phyloP scores from a whole-genome alignment of 2,113 vertebrate genomes.

The Passerina amoena region DNA sequence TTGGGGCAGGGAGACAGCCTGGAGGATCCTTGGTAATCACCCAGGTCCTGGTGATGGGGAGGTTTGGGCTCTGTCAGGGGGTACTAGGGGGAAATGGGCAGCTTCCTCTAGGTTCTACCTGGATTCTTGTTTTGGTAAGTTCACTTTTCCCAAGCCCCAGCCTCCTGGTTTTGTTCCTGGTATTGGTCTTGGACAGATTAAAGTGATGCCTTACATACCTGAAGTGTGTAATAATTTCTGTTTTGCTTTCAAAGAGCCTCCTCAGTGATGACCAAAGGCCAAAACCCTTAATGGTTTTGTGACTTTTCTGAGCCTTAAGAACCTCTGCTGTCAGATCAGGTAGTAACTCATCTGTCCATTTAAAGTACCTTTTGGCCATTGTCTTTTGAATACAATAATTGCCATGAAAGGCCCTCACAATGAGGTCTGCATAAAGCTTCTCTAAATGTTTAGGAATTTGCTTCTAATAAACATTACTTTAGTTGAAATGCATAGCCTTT shows the following conservation, averaged over 20 bases:
- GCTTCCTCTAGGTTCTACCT: neutral
- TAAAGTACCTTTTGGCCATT: neutral
- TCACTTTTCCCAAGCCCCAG: neutral
- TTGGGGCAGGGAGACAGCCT: rapidly evolving
- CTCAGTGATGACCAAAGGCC: neutral
- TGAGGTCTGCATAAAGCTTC: neutral
- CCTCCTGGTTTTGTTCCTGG: neutral
- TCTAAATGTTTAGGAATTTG: neutral
- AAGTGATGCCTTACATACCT: neutral
- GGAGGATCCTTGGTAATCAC: neutral
- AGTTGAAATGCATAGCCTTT: neutral
- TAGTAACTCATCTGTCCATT: neutral
- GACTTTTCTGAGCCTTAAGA: neutral
- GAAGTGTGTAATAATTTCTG: neutral
- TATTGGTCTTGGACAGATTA: neutral
- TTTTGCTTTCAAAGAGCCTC: neutral
- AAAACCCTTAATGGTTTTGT: neutral
- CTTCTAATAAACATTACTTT: neutral
- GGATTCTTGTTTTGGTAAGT: neutral
- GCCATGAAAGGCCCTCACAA: neutral
- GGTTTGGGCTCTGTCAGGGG: neutral
- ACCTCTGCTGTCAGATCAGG: neutral
- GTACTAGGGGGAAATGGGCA: neutral
- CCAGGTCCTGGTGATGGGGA: rapidly evolving
- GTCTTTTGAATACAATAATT: neutral